A percentile compares a stretch with the other conserved stretches of the same genome.
Evolutionary conservation across 2,797 vertebrate genomes (phyloP).

Genomic region (Sebastes itinus): DNA sequence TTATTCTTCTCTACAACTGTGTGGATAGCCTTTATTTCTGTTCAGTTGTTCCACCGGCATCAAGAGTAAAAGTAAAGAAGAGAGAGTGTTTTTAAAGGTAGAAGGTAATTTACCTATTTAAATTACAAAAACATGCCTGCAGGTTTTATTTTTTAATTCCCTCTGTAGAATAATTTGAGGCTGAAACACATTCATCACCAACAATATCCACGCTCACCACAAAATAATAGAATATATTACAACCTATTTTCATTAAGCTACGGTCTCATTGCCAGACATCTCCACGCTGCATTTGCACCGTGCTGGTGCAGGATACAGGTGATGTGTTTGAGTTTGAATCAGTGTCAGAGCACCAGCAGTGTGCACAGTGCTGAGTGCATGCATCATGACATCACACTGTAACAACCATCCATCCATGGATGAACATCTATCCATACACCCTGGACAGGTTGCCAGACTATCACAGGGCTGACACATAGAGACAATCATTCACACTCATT

Average conservation of each 20-base stretch:
- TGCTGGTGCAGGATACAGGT: background rate
- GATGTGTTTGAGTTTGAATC: background rate
- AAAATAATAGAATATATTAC: constrained; percentile 10
- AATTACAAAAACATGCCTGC: constrained; percentile 34
- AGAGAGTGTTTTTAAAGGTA: background rate
- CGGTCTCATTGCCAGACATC: background rate
- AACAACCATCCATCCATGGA: too few species aligned
- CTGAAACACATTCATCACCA: constrained; percentile 24
- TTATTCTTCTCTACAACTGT: background rate
- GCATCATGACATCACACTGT: background rate
- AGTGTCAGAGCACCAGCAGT: background rate
- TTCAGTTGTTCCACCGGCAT: background rate
- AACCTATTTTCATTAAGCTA: constrained; percentile 5
- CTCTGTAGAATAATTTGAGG: constrained; percentile 11
- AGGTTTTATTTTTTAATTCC: constrained; percentile 20
- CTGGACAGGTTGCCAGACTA: too few species aligned
- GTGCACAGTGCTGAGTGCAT: background rate
- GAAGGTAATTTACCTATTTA: constrained; percentile 25
- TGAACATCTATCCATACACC: too few species aligned
- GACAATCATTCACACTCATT: too few species aligned
- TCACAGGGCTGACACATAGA: too few species aligned
- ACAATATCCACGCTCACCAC: background rate
- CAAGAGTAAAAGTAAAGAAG: background rate
- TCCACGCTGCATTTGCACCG: rapidly evolving
- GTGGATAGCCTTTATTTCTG: background rate